Percentiles rank a stretch among this genome's conserved stretches.
phyloP scores from a whole-genome alignment of 2,888 invertebrate genomes.

The Hipparchia semele region DNA sequence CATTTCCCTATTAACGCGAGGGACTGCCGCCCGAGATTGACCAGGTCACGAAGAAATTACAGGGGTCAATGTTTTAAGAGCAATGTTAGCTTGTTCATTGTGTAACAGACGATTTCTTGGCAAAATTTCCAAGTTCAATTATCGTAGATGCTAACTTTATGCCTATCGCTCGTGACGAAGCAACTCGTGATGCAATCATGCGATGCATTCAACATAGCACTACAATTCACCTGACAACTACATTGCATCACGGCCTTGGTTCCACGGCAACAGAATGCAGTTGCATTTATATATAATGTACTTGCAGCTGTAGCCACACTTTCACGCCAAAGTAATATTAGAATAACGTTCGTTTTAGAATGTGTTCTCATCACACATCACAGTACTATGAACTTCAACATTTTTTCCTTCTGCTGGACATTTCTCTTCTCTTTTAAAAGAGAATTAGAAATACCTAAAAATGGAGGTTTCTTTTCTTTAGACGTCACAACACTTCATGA shows the following conservation, averaged over 20 bases:
- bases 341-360: neutral
- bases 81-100: conserved; percentile 17
- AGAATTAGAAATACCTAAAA: neutral
- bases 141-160: conserved; percentile 18
- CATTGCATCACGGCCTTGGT: conserved; percentile 77
- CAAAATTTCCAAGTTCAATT: conserved; percentile 33
- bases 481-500: neutral
- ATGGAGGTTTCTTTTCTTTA: neutral
- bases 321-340: neutral
- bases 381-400: too few relatives aligned
- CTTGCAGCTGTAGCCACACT: neutral
- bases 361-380: neutral
- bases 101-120: conserved; percentile 16
- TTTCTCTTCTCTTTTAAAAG: too few relatives aligned
- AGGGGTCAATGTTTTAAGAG: conserved; percentile 41
- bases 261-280: conserved; percentile 71
- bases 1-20: conserved; percentile 56
- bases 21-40: conserved; percentile 48
- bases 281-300: conserved; percentile 41
- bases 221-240: conserved; percentile 62
- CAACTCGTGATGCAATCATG: conserved; percentile 59
- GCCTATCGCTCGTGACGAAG: conserved; percentile 33
- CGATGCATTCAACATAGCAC: conserved; percentile 62
- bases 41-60: conserved; percentile 42
- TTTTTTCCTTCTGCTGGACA: too few relatives aligned